These are phyloP conservation scores for Parelbella ahira DNA, from an alignment of 2,888 invertebrate genomes.

Conservation along the genomic window DNA sequence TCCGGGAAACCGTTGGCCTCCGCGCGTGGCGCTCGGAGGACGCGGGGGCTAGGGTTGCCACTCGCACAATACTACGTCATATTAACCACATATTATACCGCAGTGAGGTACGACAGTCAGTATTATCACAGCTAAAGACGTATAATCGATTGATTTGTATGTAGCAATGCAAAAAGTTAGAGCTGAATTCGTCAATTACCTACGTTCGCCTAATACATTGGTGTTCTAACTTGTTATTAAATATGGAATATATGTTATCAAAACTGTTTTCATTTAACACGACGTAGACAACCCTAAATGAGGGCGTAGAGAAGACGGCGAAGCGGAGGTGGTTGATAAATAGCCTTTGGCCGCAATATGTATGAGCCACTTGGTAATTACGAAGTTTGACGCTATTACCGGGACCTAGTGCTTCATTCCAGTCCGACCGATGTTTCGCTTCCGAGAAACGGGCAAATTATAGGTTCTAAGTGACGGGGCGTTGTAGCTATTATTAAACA, in stretches of 20 bases:
- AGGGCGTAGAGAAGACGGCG: neutral
- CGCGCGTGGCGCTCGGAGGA: conserved; percentile 45
- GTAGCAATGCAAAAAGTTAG: too few species aligned
- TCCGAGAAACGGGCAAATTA: conserved; percentile 13
- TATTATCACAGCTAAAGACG: too few species aligned
- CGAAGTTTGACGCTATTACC: conserved; percentile 17
- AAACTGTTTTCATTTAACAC: too few species aligned
- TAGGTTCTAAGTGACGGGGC: conserved; percentile 4
- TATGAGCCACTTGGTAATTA: conserved; percentile 20
- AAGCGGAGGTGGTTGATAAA: conserved; percentile 31
- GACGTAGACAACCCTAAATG: conserved; percentile 8
- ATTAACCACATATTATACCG: too few species aligned
- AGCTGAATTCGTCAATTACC: too few species aligned
- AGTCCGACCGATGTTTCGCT: conserved; percentile 1
- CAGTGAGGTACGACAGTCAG: too few species aligned
- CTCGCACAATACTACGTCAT: too few species aligned
- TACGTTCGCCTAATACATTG: too few species aligned
- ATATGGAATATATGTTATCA: too few species aligned
- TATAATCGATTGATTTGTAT: too few species aligned
- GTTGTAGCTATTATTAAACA: conserved; percentile 8
- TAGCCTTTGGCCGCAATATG: conserved; percentile 28
- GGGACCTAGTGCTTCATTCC: conserved; percentile 9
- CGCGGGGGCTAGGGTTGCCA: conserved; percentile 30
- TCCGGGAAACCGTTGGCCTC: conserved; percentile 71
- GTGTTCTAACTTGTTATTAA: too few species aligned